A percentile compares a stretch with the other conserved stretches of the same genome.
Evolutionary conservation across 1,140 invertebrate genomes (phyloP).

Genomic region (Teleogryllus occipitalis): DNA sequence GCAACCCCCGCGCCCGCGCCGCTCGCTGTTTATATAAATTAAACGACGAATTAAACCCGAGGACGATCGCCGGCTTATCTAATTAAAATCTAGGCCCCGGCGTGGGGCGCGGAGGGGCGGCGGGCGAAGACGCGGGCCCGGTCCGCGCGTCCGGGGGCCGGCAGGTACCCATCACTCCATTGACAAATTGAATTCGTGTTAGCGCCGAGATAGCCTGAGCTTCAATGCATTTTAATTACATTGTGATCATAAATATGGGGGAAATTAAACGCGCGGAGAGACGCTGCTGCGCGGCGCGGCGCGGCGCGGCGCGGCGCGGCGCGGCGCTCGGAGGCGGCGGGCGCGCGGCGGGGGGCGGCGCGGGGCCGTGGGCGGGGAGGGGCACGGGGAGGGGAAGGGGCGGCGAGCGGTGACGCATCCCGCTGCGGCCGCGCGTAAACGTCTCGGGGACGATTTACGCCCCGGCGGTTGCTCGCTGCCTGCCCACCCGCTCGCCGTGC

Average conservation of each 20-base stretch:
- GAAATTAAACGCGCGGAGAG: neutral
- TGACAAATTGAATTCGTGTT: conserved; percentile 5
- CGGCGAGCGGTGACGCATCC: neutral
- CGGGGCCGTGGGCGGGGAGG: too few species aligned
- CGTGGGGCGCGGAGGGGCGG: too few species aligned
- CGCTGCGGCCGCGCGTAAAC: neutral
- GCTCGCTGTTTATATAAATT: neutral
- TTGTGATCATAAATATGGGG: conserved; percentile 4
- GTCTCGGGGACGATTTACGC: neutral
- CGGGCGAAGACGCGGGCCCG: neutral
- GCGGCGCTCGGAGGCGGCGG: too few species aligned
- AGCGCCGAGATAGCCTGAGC: neutral
- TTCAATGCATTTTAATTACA: conserved; percentile 6
- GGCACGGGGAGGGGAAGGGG: too few species aligned
- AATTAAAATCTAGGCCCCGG: neutral
- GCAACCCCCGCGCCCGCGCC: too few species aligned
- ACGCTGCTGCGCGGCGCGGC: neutral
- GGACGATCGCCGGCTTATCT: neutral
- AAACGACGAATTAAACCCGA: neutral
- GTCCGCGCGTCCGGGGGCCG: neutral
- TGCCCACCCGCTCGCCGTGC: too few species aligned
- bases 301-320: too few species aligned
- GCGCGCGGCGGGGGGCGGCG: too few species aligned
- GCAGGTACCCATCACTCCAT: conserved; percentile 3
- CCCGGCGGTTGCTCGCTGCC: neutral